Conservation (phyloP, 2,113 vertebrate species). For the Condylura cristata region DNA sequence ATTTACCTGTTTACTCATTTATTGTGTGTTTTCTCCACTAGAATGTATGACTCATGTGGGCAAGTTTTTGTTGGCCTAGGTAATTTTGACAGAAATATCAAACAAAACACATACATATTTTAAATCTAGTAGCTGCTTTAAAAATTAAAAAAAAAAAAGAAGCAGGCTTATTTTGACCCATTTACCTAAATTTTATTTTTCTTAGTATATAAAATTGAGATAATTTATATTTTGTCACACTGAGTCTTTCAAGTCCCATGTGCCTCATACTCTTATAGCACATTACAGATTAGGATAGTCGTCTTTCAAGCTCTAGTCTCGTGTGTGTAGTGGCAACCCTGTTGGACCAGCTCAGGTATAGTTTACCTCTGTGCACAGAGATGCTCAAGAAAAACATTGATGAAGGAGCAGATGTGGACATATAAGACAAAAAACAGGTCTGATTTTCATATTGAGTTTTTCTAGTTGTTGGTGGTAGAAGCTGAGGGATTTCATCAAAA, state of each 20-base stretch:
- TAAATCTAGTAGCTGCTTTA: background rate
- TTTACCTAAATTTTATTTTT: background rate
- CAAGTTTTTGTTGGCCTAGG: background rate
- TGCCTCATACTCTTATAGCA: background rate
- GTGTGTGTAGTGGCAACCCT: fast-evolving
- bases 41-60: background rate
- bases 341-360: background rate
- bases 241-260: background rate
- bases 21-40: background rate
- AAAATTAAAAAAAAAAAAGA: background rate
- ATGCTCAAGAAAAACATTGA: background rate
- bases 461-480: background rate
- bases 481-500: background rate
- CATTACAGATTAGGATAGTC: background rate
- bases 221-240: background rate
- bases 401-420: background rate
- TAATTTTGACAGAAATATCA: background rate
- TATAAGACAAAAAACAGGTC: background rate
- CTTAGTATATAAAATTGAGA: background rate
- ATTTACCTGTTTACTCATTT: background rate
- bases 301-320: background rate
- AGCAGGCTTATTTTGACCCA: background rate
- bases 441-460: background rate
- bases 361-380: background rate
- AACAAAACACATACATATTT: background rate